phyloP scores from a whole-genome alignment of 2,113 vertebrate species.

The Pseudois nayaur region DNA sequence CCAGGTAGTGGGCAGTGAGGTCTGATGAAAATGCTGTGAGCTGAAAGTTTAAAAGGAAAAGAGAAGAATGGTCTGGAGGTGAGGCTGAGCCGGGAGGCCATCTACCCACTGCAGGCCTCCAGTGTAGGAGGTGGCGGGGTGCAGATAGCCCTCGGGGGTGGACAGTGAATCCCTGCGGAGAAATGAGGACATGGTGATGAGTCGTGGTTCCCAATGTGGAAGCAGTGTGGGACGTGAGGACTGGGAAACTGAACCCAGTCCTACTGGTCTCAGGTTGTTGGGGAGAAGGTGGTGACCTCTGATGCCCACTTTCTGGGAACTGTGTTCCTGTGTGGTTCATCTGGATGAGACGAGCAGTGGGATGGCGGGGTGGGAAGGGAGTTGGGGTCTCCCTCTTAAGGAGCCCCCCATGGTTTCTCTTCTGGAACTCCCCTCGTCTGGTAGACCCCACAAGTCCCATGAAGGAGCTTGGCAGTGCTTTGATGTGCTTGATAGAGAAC shows the following conservation, averaged over 20 bases:
- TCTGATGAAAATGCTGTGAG: too few relatives aligned
- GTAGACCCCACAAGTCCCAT: background rate
- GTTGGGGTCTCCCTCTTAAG: background rate
- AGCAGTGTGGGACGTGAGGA: accelerated
- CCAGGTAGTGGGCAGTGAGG: background rate
- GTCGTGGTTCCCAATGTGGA: accelerated
- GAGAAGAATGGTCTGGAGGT: background rate
- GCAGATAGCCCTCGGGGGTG: background rate
- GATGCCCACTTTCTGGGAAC: background rate
- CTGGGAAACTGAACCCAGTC: background rate
- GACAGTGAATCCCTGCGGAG: accelerated
- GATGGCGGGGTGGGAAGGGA: accelerated
- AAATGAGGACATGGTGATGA: background rate
- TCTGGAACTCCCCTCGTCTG: background rate
- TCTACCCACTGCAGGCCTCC: too few relatives aligned
- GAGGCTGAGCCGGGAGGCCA: background rate
- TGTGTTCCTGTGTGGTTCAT: background rate
- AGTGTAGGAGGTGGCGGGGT: too few relatives aligned
- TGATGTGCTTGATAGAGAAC: too few relatives aligned
- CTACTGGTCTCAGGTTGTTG: too few relatives aligned
- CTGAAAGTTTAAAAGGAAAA: background rate
- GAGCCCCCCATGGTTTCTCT: background rate
- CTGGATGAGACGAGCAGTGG: background rate
- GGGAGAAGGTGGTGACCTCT: background rate
- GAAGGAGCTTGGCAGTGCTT: background rate